Conservation (phyloP, 2,113 vertebrate species). For the Parus major region DNA sequence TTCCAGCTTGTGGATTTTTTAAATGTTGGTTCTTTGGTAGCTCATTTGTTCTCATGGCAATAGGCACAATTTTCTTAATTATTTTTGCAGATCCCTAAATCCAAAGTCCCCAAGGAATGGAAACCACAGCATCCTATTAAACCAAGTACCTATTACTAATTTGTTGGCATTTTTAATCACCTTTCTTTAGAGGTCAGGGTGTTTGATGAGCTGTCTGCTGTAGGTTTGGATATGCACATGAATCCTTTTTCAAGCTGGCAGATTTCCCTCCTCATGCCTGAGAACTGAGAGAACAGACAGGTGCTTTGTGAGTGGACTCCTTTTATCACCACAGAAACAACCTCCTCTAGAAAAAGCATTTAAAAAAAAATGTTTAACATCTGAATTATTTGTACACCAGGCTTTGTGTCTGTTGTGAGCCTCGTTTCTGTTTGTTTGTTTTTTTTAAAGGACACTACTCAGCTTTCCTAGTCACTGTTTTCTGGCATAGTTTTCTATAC, state of each 20-base stretch:
- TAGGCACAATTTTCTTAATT: not conserved
- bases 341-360: not conserved
- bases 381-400: not conserved
- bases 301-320: not conserved
- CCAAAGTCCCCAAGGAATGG: not conserved
- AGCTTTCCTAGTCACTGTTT: not conserved
- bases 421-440: not conserved
- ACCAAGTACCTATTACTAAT: not conserved
- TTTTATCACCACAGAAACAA: not conserved
- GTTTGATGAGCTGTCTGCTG: not conserved
- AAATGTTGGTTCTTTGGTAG: not conserved
- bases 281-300: rapidly evolving
- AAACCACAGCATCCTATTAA: not conserved
- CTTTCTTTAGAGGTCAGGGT: not conserved
- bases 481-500: not conserved
- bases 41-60: not conserved
- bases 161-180: not conserved
- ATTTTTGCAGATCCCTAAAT: not conserved
- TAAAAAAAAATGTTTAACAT: not conserved
- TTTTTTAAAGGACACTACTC: not conserved
- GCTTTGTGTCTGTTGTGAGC: not conserved
- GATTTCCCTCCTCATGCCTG: not conserved
- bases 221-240: not conserved
- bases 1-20: not conserved
- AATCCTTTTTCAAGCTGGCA: not conserved